phyloP scores from a whole-genome alignment of 2,888 invertebrate species.

The Spilosoma lubricipeda region DNA sequence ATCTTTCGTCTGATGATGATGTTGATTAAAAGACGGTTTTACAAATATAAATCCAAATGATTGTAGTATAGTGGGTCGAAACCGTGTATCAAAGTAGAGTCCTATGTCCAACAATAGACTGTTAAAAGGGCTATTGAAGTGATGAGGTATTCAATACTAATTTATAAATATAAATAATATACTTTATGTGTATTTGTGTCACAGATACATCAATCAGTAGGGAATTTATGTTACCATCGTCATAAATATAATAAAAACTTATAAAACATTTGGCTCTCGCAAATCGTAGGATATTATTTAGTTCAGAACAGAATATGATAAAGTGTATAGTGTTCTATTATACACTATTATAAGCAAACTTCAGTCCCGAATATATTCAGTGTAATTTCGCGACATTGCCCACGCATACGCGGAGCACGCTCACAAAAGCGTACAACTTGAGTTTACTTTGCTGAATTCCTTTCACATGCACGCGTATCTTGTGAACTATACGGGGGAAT shows the following conservation, averaged over 20 bases:
- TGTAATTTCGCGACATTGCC: slow-evolving; percentile 55
- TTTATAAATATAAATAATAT: too few relatives aligned
- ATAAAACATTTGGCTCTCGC: slow-evolving; percentile 1
- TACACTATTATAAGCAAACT: slow-evolving; percentile 13
- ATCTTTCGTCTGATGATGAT: too few relatives aligned
- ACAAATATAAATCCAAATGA: too few relatives aligned
- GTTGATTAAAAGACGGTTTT: too few relatives aligned
- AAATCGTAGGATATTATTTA: slow-evolving; percentile 15
- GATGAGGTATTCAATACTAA: too few relatives aligned
- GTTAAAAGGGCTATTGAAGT: too few relatives aligned
- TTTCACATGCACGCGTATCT: slow-evolving; percentile 61
- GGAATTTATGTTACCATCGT: not conserved
- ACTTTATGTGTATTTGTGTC: not conserved
- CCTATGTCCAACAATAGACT: too few relatives aligned
- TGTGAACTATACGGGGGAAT: slow-evolving; percentile 43
- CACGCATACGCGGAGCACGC: slow-evolving; percentile 50
- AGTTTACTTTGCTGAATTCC: slow-evolving; percentile 72
- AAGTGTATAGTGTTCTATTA: slow-evolving; percentile 3
- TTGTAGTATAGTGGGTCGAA: too few relatives aligned
- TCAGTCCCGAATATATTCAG: slow-evolving; percentile 50
- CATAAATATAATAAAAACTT: not conserved
- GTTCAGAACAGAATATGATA: slow-evolving; percentile 9
- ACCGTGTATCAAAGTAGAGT: too few relatives aligned
- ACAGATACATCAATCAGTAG: not conserved
- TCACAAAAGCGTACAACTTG: slow-evolving; percentile 62